phyloP scores from a whole-genome alignment of 1,140 invertebrate species.

The Mizuhopecten yessoensis region DNA sequence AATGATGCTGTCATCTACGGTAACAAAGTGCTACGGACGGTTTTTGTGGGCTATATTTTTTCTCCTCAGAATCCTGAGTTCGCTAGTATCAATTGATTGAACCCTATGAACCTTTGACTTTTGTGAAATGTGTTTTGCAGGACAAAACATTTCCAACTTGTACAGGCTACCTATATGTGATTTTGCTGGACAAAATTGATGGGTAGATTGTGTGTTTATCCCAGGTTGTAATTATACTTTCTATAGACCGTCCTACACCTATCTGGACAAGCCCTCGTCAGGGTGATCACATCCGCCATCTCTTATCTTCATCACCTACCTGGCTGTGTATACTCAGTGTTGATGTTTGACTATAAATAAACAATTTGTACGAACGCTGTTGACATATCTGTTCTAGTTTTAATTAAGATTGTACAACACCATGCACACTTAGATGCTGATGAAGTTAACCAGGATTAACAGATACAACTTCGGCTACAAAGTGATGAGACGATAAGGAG shows the following conservation, averaged over 20 bases:
- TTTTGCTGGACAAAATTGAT: slow-evolving; percentile 25
- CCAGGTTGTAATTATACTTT: neutral
- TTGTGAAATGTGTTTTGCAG: neutral
- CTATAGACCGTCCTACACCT: neutral
- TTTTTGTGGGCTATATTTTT: too few species aligned
- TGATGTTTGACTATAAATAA: neutral
- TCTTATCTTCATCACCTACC: neutral
- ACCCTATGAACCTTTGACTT: neutral
- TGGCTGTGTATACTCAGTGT: neutral
- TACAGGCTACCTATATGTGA: neutral
- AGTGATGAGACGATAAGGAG: neutral
- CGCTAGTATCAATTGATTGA: neutral
- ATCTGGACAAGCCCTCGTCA: neutral
- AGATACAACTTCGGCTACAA: neutral
- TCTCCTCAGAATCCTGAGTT: neutral
- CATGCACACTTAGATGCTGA: neutral
- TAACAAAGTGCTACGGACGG: neutral
- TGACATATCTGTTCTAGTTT: neutral
- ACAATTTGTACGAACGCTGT: neutral
- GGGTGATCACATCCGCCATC: neutral
- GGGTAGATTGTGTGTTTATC: neutral
- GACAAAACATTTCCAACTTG: neutral
- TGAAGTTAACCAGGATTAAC: neutral
- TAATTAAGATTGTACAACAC: neutral
- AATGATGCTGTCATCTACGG: neutral